A percentile compares a stretch with the other conserved stretches of the same genome.
phyloP scores from a whole-genome alignment of 2,888 invertebrate genomes.

The Spodoptera exigua region DNA sequence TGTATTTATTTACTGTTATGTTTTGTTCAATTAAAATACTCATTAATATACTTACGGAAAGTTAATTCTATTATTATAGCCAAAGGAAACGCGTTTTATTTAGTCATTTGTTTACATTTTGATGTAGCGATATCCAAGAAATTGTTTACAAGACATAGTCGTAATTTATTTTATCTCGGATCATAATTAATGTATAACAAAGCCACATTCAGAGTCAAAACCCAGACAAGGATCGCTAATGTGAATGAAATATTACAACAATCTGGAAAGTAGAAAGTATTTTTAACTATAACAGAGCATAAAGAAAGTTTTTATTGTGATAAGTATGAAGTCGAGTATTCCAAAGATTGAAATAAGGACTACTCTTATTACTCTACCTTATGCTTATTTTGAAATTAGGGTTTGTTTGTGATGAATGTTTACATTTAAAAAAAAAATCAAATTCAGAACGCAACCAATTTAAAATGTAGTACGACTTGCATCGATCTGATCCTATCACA shows the following conservation, averaged over 20 bases:
- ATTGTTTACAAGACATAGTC: conserved; percentile 36
- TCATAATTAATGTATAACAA: conserved; percentile 65
- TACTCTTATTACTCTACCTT: too few relatives aligned
- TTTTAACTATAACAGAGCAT: conserved; percentile 7
- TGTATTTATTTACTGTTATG: too few relatives aligned
- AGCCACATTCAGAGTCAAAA: conserved; percentile 70
- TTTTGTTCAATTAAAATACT: too few relatives aligned
- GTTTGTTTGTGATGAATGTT: too few relatives aligned
- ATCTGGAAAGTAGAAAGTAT: neutral
- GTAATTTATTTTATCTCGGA: conserved; percentile 65
- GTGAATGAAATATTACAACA: conserved; percentile 72
- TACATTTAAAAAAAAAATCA: conserved; percentile 51
- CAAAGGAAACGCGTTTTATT: conserved; percentile 27
- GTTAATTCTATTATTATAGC: too few relatives aligned
- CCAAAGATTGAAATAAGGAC: too few relatives aligned
- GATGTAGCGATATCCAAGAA: conserved; percentile 36
- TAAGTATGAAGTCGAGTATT: too few relatives aligned
- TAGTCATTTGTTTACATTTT: conserved; percentile 29
- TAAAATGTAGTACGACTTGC: too few relatives aligned
- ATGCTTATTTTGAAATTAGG: too few relatives aligned
- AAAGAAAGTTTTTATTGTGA: conserved; percentile 3
- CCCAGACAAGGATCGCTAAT: conserved; percentile 71
- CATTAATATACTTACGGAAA: too few relatives aligned
- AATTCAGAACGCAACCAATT: conserved; percentile 5
- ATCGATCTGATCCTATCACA: too few relatives aligned